Evolutionary conservation across 2,797 vertebrate genomes (phyloP).

Genomic region (Adrianichthys oophorus): DNA sequence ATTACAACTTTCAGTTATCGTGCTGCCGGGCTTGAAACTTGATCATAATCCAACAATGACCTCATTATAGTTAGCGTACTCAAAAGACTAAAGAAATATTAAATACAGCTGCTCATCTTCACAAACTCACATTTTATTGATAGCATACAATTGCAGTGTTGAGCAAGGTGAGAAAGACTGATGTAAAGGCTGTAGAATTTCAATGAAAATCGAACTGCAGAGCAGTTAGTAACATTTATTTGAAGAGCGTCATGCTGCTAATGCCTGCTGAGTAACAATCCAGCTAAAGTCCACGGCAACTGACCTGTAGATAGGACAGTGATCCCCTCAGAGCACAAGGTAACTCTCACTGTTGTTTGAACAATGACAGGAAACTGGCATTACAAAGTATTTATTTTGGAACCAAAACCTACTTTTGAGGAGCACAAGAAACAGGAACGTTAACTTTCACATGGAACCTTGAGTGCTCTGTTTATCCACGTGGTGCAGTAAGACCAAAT

Average conservation of each 20-base stretch:
- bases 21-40: conserved; percentile 39
- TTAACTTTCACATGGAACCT: conserved; percentile 5
- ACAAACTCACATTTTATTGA: too few relatives aligned
- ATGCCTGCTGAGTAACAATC: conserved; percentile 15
- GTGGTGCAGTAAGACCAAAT: neutral
- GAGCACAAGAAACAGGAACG: neutral
- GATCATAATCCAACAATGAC: conserved; percentile 29
- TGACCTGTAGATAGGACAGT: conserved; percentile 24
- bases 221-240: conserved; percentile 19
- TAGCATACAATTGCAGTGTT: too few relatives aligned
- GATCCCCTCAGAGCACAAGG: conserved; percentile 31
- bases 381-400: conserved; percentile 16
- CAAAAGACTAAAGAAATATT: neutral
- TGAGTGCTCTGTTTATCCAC: neutral
- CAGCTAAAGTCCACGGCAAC: conserved; percentile 42
- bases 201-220: neutral
- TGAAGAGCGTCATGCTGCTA: conserved; percentile 22
- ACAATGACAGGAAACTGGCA: conserved; percentile 1
- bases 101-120: too few relatives aligned
- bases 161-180: too few relatives aligned
- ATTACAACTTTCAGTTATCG: conserved; percentile 48
- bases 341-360: conserved; percentile 23
- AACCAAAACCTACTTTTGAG: neutral
- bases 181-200: too few relatives aligned
- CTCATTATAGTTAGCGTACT: conserved; percentile 1